Percentiles rank a stretch among this genome's conserved stretches.
These are phyloP conservation scores for Callocephalon fimbriatum DNA, from an alignment of 2,113 vertebrate genomes.

Conservation along the genomic window DNA sequence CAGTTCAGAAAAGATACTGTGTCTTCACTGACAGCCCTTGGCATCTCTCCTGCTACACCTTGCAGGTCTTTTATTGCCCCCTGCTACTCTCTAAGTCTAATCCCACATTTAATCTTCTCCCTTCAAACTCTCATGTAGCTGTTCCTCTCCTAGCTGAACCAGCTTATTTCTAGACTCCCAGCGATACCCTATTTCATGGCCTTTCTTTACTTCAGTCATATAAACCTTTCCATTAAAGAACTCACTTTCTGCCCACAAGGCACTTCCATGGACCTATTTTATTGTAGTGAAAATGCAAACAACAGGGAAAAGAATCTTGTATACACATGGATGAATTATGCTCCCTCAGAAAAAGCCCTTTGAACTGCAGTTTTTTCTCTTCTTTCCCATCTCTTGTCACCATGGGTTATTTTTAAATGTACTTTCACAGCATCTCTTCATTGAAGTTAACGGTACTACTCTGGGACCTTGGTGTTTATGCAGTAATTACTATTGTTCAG, in stretches of 20 bases:
- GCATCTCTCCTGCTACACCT: neutral
- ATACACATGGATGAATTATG: neutral
- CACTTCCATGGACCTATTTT: neutral
- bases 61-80: neutral
- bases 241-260: neutral
- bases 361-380: neutral
- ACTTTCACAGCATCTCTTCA: constrained; percentile 41
- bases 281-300: constrained; percentile 23
- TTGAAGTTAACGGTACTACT: constrained; percentile 9
- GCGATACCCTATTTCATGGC: neutral
- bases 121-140: neutral
- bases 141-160: neutral
- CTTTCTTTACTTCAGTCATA: neutral
- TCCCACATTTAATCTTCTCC: neutral
- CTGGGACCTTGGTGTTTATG: constrained; percentile 11
- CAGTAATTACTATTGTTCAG: constrained; percentile 55
- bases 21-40: neutral
- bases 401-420: constrained; percentile 37
- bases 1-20: neutral
- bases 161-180: neutral
- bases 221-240: neutral
- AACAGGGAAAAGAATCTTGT: neutral
- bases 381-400: neutral
- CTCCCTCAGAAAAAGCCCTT: neutral
- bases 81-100: neutral